phyloP scores from a whole-genome alignment of 2,888 invertebrate genomes.

The Polydrusus cervinus region DNA sequence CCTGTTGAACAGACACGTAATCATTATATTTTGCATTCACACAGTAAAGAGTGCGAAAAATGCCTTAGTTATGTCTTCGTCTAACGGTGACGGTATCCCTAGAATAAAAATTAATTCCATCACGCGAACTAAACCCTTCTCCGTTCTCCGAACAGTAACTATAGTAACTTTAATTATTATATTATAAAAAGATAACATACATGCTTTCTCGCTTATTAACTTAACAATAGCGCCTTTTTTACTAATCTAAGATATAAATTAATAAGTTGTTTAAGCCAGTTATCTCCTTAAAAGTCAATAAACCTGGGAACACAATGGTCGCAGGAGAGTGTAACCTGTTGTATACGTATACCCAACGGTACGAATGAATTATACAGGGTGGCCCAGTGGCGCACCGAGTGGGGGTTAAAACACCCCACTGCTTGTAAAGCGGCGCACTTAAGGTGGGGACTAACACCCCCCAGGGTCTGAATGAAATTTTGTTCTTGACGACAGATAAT shows the following conservation, averaged over 20 bases:
- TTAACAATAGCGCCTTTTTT: conserved; percentile 35
- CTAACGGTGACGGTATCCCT: conserved; percentile 9
- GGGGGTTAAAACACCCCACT: no score
- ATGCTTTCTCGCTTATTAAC: conserved; percentile 33
- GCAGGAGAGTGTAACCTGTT: conserved; percentile 32
- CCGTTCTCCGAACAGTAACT: not conserved
- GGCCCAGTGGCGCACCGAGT: no score
- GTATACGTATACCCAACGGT: not conserved
- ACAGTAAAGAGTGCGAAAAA: no score
- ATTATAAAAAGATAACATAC: conserved; percentile 24
- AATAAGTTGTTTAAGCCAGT: conserved; percentile 48
- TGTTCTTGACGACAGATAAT: no score
- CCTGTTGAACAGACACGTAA: no score
- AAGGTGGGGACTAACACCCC: no score
- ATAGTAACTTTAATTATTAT: conserved; percentile 34
- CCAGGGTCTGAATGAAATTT: no score
- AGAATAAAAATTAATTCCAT: conserved; percentile 25
- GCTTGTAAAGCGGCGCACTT: no score
- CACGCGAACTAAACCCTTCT: conserved; percentile 20
- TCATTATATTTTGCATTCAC: no score
- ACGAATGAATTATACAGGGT: conserved; percentile 17
- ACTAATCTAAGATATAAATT: conserved; percentile 43
- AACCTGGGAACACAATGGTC: conserved; percentile 45
- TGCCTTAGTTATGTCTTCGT: no score
- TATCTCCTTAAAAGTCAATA: conserved; percentile 47